Percentiles rank a stretch among this genome's conserved stretches.
Conservation (phyloP, 2,888 invertebrate species). For the Drosophila silvestris region DNA sequence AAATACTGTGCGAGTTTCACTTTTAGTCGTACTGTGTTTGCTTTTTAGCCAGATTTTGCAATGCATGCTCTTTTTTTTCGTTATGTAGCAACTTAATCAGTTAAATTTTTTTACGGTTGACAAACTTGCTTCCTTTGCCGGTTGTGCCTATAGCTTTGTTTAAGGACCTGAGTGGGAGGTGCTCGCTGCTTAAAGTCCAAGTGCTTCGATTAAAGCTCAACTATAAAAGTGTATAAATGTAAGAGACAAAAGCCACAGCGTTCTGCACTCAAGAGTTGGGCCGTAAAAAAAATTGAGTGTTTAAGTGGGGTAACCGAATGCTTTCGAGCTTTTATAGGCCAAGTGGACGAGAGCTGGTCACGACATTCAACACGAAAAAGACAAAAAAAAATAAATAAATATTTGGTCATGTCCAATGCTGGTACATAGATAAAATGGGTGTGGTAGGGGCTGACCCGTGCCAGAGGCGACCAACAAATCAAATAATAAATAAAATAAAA, state of each 20-base stretch:
- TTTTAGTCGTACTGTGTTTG: conserved; percentile 18
- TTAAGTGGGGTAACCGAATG: conserved; percentile 62
- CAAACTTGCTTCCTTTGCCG: conserved; percentile 24
- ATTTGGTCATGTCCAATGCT: conserved; percentile 33
- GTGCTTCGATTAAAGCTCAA: conserved; percentile 54
- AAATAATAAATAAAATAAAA: conserved; percentile 73
- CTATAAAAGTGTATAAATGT: conserved; percentile 52
- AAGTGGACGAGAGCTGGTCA: conserved; percentile 57
- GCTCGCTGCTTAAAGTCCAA: conserved; percentile 21
- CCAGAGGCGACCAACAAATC: conserved; percentile 58
- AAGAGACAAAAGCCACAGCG: conserved; percentile 67
- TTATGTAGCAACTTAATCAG: conserved; percentile 62
- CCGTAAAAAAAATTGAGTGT: conserved; percentile 72
- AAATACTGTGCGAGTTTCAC: conserved; percentile 25
- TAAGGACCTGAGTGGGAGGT: not conserved
- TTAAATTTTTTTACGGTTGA: conserved; percentile 49
- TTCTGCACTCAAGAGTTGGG: conserved; percentile 67
- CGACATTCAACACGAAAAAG: conserved; percentile 38
- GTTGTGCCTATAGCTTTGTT: not conserved
- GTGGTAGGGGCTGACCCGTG: conserved; percentile 9
- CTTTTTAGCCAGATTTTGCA: conserved; percentile 29
- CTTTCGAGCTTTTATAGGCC: conserved; percentile 49
- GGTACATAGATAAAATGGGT: conserved; percentile 1
- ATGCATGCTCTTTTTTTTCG: conserved; percentile 12
- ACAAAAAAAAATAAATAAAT: conserved; percentile 29